Conservation (phyloP, 2,113 vertebrate species). For the Emydura subglobosa region DNA sequence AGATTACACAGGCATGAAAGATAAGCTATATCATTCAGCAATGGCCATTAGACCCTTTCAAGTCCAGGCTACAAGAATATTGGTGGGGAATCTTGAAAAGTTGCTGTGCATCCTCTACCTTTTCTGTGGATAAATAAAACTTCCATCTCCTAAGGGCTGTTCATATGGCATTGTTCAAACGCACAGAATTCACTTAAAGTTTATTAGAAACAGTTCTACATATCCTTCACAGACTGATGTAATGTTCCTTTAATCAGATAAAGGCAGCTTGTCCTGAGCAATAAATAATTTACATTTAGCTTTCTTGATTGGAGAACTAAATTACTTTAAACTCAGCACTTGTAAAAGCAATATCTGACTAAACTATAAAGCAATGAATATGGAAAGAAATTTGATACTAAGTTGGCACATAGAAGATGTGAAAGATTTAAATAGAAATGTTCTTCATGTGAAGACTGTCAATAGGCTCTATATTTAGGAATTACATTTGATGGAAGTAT, state of each 20-base stretch:
- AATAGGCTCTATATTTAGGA: conserved; percentile 72
- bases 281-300: background rate
- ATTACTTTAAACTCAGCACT: conserved; percentile 50
- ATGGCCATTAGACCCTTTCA: background rate
- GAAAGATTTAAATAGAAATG: conserved; percentile 75
- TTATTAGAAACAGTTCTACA: background rate
- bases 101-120: background rate
- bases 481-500: conserved; percentile 60
- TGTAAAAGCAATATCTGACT: conserved; percentile 60
- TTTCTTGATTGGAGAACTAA: conserved; percentile 19
- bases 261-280: background rate
- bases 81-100: background rate
- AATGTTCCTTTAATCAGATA: background rate
- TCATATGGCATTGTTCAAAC: background rate
- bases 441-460: conserved; percentile 70
- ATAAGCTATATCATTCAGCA: background rate
- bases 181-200: background rate
- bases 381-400: conserved; percentile 64
- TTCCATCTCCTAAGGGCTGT: background rate
- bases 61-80: background rate
- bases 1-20: background rate
- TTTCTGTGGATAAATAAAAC: background rate
- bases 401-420: conserved; percentile 66
- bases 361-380: conserved; percentile 67
- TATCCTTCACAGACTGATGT: background rate